Base-by-base conservation (phyloP, 1,140 invertebrate species). In the Ephestia elutella region DNA sequence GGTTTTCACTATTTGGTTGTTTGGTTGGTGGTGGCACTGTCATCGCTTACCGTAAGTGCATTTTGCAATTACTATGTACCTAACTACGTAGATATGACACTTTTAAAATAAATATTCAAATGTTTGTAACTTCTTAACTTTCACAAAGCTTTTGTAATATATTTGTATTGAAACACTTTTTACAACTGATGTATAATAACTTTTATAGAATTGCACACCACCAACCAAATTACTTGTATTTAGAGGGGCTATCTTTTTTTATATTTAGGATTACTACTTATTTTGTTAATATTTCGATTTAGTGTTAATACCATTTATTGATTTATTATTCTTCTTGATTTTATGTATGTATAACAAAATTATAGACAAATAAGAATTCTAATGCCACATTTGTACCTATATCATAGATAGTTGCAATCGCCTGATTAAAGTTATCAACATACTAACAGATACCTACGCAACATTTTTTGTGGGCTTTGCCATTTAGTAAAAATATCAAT, bases 371-470 rank as follows among this genome's bases (percentile, higher is more conserved):
- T 32, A 32, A 5, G 3, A 32, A 32, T 32, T 32, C 30, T 32
- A 18, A 53, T 21, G 28, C n/a, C 49, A 50, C 49, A 21, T 25
- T 25, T 25, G 4, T 50, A 50, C 9, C 21, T 57, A 58, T 63
- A 69, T 66, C 63, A 69, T 69, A 70, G 68, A 70, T 70, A 70
- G 68, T 61, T 57, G 38, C 61, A 70, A 70, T 66, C 64, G 68
- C 68, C 61, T 66, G 63, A 54, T 57, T 21, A 7, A 44, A 44
- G 13, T 44, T 15, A 44, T 44, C 38, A 15, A 50, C 1, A 17
- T 50, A 35, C 18, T 53, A 53, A 25, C 50, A 53, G 28, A 21
- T n/a, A n/a, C n/a, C n/a, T n/a, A n/a, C n/a, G n/a, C n/a, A 53
- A 28, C 13, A 25, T 53, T 11, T n/a, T n/a, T n/a, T n/a, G n/a